phyloP scores from a whole-genome alignment of 2,797 vertebrate genomes.

The Harpagifer antarcticus region DNA sequence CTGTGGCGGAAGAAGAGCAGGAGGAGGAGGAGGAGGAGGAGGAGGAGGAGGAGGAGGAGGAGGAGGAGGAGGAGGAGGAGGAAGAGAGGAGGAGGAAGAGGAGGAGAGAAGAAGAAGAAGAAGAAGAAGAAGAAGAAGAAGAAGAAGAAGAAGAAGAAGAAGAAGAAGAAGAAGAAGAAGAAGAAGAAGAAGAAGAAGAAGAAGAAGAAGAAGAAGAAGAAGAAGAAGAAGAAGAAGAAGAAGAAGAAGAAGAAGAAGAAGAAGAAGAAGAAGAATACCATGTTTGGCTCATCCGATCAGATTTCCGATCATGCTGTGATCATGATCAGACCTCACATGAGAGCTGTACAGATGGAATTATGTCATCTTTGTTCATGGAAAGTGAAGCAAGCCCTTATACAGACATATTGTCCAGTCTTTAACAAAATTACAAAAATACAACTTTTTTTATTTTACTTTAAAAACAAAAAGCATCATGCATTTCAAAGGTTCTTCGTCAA shows the following conservation, averaged over 20 bases:
- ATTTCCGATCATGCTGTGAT: conserved; percentile 71
- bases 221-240: too few relatives aligned
- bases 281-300: conserved; percentile 75
- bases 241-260: conserved; percentile 51
- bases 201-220: too few relatives aligned
- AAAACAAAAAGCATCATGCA: not conserved
- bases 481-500: not conserved
- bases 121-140: too few relatives aligned
- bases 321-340: conserved; percentile 65
- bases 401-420: conserved; percentile 2
- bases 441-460: not conserved
- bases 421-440: not conserved
- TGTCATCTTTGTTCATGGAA: conserved; percentile 38
- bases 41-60: conserved; percentile 50
- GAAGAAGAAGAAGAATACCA: conserved; percentile 71
- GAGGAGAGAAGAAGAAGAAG: too few relatives aligned
- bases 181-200: too few relatives aligned
- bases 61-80: conserved; percentile 51
- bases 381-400: conserved; percentile 14
- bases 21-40: conserved; percentile 52
- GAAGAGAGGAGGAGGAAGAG: conserved; percentile 56
- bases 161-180: too few relatives aligned
- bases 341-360: conserved; percentile 58
- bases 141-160: too few relatives aligned
- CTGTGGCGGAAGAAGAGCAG: conserved; percentile 52